phyloP scores from a whole-genome alignment of 64 coral and sea anemone genomes.

The Montipora efflorescens region DNA sequence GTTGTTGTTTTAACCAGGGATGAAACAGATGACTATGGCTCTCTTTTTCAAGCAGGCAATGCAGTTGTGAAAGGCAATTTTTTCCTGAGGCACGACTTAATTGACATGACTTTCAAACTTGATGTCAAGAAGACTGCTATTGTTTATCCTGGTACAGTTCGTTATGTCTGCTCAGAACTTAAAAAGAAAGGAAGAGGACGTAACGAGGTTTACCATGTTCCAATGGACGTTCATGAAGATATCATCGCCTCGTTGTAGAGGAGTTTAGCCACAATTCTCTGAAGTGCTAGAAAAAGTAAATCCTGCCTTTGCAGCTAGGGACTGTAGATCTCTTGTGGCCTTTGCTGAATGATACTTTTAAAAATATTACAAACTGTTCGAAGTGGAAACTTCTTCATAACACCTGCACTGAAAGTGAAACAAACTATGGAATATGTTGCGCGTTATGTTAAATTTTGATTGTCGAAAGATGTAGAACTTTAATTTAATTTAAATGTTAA shows the following conservation, averaged over 20 bases:
- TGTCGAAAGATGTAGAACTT: neutral
- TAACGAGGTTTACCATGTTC: slow-evolving; percentile 48
- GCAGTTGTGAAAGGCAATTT: slow-evolving; percentile 42
- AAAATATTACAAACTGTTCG: neutral
- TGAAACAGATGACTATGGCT: slow-evolving; percentile 17
- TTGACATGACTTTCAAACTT: slow-evolving; percentile 27
- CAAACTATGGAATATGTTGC: neutral
- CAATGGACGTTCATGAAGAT: slow-evolving; percentile 47
- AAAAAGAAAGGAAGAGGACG: slow-evolving; percentile 44
- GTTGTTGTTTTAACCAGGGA: neutral
- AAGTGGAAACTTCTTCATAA: slow-evolving; percentile 1
- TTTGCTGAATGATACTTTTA: neutral
- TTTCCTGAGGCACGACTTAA: slow-evolving; percentile 44
- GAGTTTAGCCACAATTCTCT: neutral
- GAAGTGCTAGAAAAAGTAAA: neutral
- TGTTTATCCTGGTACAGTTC: slow-evolving; percentile 62
- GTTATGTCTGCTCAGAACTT: slow-evolving; percentile 43
- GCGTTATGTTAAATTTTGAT: neutral
- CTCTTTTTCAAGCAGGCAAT: slow-evolving; percentile 34
- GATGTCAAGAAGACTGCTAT: neutral
- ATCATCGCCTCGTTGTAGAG: slow-evolving; percentile 41
- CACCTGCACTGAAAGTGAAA: slow-evolving; percentile 3
- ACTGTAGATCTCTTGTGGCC: neutral
- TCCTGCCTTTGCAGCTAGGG: neutral
- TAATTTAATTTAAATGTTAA: slow-evolving; percentile 22